Evolutionary conservation across 35 echinoderm and acorn worm genomes (phyloP).

Genomic region (Ophioderma brevispina): DNA sequence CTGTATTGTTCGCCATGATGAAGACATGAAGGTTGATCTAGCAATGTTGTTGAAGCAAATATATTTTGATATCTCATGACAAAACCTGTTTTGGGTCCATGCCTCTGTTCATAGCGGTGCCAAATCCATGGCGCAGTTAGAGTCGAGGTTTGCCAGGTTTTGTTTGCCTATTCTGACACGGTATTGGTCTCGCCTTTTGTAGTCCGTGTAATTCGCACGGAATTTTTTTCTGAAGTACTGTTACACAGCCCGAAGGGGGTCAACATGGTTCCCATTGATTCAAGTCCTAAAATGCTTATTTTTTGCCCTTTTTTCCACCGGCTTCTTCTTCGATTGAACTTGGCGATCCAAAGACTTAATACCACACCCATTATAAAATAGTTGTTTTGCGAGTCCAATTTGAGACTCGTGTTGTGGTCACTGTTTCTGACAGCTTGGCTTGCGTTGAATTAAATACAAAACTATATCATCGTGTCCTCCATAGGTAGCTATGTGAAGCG

Average conservation of each 20-base stretch:
- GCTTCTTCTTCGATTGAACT: neutral
- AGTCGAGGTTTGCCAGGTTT: too few species aligned
- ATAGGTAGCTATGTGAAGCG: constrained; percentile 75
- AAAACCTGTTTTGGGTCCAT: too few species aligned
- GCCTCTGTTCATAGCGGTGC: too few species aligned
- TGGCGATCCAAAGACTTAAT: neutral
- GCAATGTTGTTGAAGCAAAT: too few species aligned
- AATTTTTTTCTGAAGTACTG: neutral
- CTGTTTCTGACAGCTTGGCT: neutral
- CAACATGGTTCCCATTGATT: neutral
- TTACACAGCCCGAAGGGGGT: neutral
- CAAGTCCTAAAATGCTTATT: neutral
- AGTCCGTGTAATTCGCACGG: neutral
- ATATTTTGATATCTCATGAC: too few species aligned
- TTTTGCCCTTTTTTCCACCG: neutral
- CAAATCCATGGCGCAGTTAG: too few species aligned
- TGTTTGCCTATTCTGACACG: neutral
- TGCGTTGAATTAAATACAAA: constrained; percentile 48
- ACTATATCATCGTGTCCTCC: constrained; percentile 72
- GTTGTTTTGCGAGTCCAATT: neutral
- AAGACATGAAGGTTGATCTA: too few species aligned
- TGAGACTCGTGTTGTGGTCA: neutral
- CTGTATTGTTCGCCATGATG: too few species aligned
- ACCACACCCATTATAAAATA: neutral
- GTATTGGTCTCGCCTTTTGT: neutral